Evolutionary conservation across 2,113 vertebrate species (phyloP).

Genomic region (Saguinus midas): DNA sequence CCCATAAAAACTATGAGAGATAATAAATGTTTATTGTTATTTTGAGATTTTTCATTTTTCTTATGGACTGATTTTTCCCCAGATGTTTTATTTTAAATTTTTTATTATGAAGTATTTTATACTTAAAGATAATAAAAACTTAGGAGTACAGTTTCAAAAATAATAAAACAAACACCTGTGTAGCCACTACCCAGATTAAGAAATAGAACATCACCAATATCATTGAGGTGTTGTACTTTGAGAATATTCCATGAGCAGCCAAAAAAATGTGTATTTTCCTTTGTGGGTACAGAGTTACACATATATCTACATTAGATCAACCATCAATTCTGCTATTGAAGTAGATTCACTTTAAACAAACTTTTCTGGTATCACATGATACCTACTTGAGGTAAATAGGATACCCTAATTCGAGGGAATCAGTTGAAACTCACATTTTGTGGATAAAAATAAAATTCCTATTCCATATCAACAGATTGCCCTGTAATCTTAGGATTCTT

Average conservation of each 20-base stretch:
- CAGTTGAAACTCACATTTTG: not conserved
- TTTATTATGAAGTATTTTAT: not conserved
- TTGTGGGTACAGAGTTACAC: not conserved
- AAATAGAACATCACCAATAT: not conserved
- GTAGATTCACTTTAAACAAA: not conserved
- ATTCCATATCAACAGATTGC: not conserved
- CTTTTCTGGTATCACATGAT: not conserved
- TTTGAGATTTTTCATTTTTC: not conserved
- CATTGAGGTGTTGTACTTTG: not conserved
- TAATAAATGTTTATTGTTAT: not conserved
- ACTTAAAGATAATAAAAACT: not conserved
- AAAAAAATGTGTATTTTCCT: not conserved
- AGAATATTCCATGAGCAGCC: not conserved
- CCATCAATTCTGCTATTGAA: not conserved
- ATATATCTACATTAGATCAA: not conserved
- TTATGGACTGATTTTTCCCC: not conserved
- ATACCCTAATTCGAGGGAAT: too few relatives aligned
- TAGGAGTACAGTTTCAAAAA: not conserved
- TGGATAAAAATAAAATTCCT: not conserved
- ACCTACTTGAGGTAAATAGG: too few relatives aligned
- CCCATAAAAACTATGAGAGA: not conserved
- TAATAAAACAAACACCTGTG: not conserved
- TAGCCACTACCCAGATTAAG: not conserved
- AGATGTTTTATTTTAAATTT: not conserved
- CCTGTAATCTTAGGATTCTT: not conserved